Conservation (phyloP, 2,888 invertebrate species). For the Drosophila borborema region DNA sequence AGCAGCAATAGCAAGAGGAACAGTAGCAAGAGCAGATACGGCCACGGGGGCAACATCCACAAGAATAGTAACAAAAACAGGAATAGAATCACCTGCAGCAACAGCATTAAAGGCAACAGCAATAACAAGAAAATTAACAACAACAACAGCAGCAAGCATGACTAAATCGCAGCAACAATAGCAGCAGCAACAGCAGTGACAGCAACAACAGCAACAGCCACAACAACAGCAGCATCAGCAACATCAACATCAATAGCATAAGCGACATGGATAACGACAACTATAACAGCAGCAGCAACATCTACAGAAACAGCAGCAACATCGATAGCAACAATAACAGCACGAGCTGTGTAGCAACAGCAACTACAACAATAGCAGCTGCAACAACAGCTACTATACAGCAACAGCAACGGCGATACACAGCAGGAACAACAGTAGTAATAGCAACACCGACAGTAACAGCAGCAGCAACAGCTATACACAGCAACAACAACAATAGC, state of each 20-base stretch:
- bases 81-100: constrained; percentile 15
- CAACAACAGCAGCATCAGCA: neutral
- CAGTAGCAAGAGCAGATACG: constrained; percentile 4
- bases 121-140: constrained; percentile 22
- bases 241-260: neutral
- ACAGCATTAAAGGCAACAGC: neutral
- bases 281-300: neutral
- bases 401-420: neutral
- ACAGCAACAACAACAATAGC: constrained; percentile 3
- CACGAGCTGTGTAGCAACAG: neutral
- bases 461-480: constrained; percentile 5
- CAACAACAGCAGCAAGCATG: constrained; percentile 23
- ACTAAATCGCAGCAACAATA: neutral
- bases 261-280: neutral
- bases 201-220: constrained; percentile 8
- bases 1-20: constrained; percentile 2
- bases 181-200: neutral
- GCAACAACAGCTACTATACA: neutral
- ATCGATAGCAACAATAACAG: neutral
- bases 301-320: neutral
- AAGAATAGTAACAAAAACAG: constrained; percentile 17
- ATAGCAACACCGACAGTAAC: neutral
- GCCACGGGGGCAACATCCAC: too few species aligned
- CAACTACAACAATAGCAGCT: neutral
- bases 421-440: neutral